A percentile compares a stretch with the other conserved stretches of the same genome.
Evolutionary conservation across 2,888 invertebrate genomes (phyloP).

Genomic region (Teleogryllus oceanicus): DNA sequence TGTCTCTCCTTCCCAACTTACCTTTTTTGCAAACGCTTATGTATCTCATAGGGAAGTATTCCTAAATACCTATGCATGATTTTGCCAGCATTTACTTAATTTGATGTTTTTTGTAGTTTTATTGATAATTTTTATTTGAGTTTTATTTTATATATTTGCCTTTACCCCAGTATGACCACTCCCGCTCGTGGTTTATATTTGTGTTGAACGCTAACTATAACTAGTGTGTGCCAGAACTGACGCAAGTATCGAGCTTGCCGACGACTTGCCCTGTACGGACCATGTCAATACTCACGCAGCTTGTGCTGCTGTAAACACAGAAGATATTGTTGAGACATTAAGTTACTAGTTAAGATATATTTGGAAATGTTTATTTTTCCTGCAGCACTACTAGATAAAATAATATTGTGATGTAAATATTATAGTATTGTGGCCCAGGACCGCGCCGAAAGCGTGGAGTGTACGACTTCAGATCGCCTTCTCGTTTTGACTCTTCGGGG

Average conservation of each 20-base stretch:
- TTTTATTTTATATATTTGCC: constrained; percentile 22
- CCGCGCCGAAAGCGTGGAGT: neutral
- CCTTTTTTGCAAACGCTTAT: constrained; percentile 12
- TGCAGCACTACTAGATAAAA: neutral
- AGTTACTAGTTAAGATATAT: neutral
- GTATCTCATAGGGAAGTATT: constrained; percentile 22
- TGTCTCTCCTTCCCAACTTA: neutral
- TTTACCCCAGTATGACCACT: neutral
- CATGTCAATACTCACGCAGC: constrained; percentile 9
- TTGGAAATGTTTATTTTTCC: constrained; percentile 18
- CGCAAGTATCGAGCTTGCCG: neutral
- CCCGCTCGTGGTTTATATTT: neutral
- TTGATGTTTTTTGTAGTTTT: constrained; percentile 23
- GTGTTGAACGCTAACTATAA: neutral
- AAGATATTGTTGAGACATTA: constrained; percentile 18
- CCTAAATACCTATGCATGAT: neutral
- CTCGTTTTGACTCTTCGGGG: no score
- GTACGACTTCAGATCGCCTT: no score
- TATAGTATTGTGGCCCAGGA: neutral
- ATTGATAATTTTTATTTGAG: constrained; percentile 25
- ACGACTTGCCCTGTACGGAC: neutral
- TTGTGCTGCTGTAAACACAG: neutral
- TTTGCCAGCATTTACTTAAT: constrained; percentile 3
- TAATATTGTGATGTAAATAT: neutral
- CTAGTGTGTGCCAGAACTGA: neutral